Evolutionary conservation across 2,113 vertebrate species (phyloP), one percentile per base, ranked within the genome.

Genomic region (Embiotoca jacksoni): DNA sequence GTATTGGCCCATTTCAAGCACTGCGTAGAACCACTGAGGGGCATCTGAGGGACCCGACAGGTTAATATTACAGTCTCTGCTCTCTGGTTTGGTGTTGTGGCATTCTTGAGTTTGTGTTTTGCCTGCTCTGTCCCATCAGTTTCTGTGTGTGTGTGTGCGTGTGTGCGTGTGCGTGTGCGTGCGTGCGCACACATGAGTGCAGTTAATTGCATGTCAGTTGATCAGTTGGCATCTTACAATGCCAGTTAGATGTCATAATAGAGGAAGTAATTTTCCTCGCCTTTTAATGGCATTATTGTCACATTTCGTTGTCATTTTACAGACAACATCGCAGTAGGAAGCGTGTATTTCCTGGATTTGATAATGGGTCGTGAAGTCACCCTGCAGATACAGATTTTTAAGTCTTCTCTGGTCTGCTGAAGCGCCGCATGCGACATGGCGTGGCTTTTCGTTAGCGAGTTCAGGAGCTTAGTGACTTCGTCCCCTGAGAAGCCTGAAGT

Each of bases 51-150:
- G 56, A 69, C 14, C 23, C 5, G 8, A n/a, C 32, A 56, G 67
- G 35, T 69, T 56, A 72, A 52, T 1, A 33, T 55, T 31, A 60
- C 5, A 16, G 49, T 62, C 55, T 68, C 53, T 59, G 53, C 72
- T 80, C 44, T 83, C 78, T 81, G 77, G 71, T 56, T n/a, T 31
- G 64, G 47, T 41, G 47, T 58, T 79, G 15, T 53, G 60, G 73
- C 13, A 50, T 67, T 72, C 47, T 74, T 66, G 47, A 1, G n/a
- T 55, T 47, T 77, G n/a, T 53, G 2, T 78, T 78, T 65, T 74
- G 66, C 53, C 62, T 63, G 37, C 57, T 53, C 9, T 68, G 39
- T 64, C 23, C 23, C 23, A 23, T 23, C 23, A 23, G 31, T 35
- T 37, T 62, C 32, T 33, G 41, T 80, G 31, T 72, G 37, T 61